Percentiles rank a stretch among this genome's conserved stretches.
These are phyloP conservation scores for Ochropacha duplaris DNA, from an alignment of 2,888 invertebrate species.

Conservation along the genomic window DNA sequence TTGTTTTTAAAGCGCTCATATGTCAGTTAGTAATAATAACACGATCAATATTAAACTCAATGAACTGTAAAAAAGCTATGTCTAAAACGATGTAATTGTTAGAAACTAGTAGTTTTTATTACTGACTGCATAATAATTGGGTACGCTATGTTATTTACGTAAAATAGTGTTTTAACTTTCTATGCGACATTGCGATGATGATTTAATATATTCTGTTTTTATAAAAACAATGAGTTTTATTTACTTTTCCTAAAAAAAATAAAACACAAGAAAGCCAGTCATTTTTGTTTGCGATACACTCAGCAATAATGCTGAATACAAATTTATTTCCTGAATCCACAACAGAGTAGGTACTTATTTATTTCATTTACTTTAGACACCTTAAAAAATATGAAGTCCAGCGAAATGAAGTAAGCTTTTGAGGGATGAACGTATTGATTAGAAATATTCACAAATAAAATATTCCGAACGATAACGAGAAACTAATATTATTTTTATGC, in stretches of 20 bases:
- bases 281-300: too few species aligned
- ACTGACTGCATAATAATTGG: slow-evolving; percentile 17
- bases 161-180: slow-evolving; percentile 64
- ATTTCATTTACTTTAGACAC: too few species aligned
- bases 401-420: too few species aligned
- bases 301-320: too few species aligned
- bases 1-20: slow-evolving; percentile 13
- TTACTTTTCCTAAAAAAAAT: slow-evolving; percentile 11
- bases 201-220: slow-evolving; percentile 69
- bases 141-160: slow-evolving; percentile 34
- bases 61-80: background rate
- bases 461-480: too few species aligned
- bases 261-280: background rate
- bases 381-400: too few species aligned
- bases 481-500: too few species aligned
- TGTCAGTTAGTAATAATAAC: background rate
- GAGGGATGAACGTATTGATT: too few species aligned
- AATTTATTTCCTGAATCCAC: too few species aligned
- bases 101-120: slow-evolving; percentile 6
- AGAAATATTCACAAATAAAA: too few species aligned
- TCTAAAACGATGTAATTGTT: background rate
- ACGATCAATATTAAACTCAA: background rate
- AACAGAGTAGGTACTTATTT: too few species aligned
- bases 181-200: slow-evolving; percentile 68
- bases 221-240: slow-evolving; percentile 44